phyloP scores from a whole-genome alignment of 2,797 vertebrate genomes.

The Enteromius argenteus region DNA sequence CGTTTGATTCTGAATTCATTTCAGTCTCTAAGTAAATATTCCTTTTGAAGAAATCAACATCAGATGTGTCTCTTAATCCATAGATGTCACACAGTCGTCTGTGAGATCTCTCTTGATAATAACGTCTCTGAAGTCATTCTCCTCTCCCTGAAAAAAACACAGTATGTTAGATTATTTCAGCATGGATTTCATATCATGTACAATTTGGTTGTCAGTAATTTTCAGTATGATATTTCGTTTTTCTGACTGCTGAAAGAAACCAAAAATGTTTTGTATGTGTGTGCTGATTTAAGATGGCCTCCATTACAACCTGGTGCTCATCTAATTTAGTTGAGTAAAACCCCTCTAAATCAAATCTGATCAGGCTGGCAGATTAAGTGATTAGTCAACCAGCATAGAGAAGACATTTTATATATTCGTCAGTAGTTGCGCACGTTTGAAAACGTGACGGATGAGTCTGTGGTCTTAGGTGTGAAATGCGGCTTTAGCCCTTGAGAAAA shows the following conservation, averaged over 20 bases:
- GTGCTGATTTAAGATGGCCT: neutral
- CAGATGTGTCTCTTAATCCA: neutral
- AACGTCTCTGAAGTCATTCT: constrained; percentile 73
- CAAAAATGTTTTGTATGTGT: neutral
- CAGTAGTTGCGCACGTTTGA: neutral
- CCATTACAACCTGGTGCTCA: too few relatives aligned
- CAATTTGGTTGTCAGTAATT: neutral
- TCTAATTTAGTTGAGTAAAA: neutral
- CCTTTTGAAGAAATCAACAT: neutral
- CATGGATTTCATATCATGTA: neutral
- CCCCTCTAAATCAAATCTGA: neutral
- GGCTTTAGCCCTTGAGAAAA: neutral
- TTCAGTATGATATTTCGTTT: neutral
- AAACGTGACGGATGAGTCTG: neutral
- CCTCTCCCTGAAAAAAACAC: constrained; percentile 69
- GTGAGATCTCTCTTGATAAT: constrained; percentile 68
- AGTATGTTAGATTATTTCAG: neutral
- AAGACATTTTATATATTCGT: neutral
- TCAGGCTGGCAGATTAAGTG: neutral
- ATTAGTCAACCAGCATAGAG: neutral
- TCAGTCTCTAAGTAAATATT: neutral
- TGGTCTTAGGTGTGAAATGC: neutral
- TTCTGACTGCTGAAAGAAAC: neutral
- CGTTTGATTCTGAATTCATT: neutral
- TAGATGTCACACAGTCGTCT: constrained; percentile 56